Evolutionary conservation across 2,888 invertebrate genomes (phyloP).

Genomic region (Brachyptera risi): DNA sequence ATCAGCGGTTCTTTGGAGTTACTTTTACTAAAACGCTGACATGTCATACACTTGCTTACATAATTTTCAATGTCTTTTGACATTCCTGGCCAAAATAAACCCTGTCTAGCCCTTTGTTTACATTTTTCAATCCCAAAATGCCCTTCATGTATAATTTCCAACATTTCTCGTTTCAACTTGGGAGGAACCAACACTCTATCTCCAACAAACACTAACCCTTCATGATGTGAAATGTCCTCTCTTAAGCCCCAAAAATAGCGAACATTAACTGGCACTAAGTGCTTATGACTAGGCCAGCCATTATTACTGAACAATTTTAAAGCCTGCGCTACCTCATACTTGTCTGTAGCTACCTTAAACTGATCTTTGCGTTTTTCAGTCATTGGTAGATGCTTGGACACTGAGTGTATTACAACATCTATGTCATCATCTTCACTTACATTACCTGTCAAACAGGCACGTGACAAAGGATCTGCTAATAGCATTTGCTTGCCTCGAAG

Average conservation of each 20-base stretch:
- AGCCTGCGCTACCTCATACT: background rate
- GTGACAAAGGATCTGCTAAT: background rate
- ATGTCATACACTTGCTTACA: constrained; percentile 19
- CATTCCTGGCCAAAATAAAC: constrained; percentile 17
- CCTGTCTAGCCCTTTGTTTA: background rate
- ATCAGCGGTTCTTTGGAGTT: constrained; percentile 33
- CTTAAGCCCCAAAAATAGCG: background rate
- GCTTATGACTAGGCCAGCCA: background rate
- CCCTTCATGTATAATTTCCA: constrained; percentile 10
- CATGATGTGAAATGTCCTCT: background rate
- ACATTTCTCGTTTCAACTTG: background rate
- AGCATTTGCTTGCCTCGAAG: background rate
- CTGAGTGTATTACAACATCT: background rate
- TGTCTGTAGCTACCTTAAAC: background rate
- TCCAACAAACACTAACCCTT: constrained; percentile 15
- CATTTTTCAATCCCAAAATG: constrained; percentile 18
- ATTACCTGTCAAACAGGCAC: background rate
- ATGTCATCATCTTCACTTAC: background rate
- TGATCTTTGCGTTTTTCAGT: background rate
- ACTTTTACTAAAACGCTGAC: constrained; percentile 10
- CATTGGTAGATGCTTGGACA: constrained; percentile 1
- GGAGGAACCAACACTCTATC: constrained; percentile 9
- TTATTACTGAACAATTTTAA: background rate
- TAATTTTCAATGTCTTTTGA: constrained; percentile 36
- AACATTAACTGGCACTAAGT: background rate